A percentile compares a stretch with the other conserved stretches of the same genome.
Conservation (phyloP, 2,888 invertebrate genomes). For the Brachypalpus laphriformis region DNA sequence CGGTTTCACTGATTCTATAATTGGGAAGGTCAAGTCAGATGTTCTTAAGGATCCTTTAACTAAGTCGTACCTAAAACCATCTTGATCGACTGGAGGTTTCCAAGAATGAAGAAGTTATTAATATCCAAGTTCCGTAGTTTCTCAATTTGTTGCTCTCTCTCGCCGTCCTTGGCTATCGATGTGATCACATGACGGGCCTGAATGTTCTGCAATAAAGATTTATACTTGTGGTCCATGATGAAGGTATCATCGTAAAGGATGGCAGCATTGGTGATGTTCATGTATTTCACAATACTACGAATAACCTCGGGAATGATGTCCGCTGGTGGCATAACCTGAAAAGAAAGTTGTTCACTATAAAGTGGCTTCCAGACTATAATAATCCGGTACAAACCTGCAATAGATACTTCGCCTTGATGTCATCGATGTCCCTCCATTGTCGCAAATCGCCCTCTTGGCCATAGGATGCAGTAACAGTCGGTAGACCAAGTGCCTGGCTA, state of each 20-base stretch:
- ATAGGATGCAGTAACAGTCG: conserved; percentile 93
- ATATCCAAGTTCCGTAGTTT: conserved; percentile 92
- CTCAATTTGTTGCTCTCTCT: conserved; percentile 86
- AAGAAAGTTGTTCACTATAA: neutral
- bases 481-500: conserved; percentile 90
- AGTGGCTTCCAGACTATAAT: too few species aligned
- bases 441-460: conserved; percentile 92
- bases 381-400: conserved; percentile 84
- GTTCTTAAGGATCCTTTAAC: neutral
- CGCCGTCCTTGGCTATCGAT: conserved; percentile 85
- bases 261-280: conserved; percentile 95
- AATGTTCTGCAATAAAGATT: conserved; percentile 93
- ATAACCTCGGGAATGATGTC: conserved; percentile 93
- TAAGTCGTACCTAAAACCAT: conserved; percentile 85
- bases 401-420: conserved; percentile 89
- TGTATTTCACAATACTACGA: conserved; percentile 89
- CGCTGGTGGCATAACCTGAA: conserved; percentile 87
- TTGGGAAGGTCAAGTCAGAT: neutral
- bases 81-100: conserved; percentile 88
- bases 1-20: conserved; percentile 86
- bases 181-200: conserved; percentile 95
- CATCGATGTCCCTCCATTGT: conserved; percentile 90
- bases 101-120: conserved; percentile 94
- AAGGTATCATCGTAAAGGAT: conserved; percentile 95
- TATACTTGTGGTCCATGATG: conserved; percentile 97